These are phyloP conservation scores for Ornithoptera priamus DNA, from an alignment of 2,888 invertebrate genomes.

Conservation along the genomic window DNA sequence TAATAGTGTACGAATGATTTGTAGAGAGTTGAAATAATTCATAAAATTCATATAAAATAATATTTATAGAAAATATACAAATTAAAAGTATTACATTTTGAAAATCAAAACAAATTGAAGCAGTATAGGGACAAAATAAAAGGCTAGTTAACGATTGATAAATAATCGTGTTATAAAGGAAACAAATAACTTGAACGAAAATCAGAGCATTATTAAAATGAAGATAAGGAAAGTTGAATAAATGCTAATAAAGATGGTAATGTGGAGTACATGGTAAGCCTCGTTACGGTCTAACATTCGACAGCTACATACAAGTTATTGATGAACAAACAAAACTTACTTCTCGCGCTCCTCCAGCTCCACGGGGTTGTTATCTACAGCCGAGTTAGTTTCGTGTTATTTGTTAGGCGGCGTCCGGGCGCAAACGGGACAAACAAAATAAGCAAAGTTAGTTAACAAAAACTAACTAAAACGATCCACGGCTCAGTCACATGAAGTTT, in stretches of 20 bases:
- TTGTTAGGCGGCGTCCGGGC: constrained; percentile 74
- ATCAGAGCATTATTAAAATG: constrained; percentile 11
- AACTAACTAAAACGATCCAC: neutral
- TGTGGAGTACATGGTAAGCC: neutral
- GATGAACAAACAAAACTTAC: constrained; percentile 82
- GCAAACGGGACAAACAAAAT: constrained; percentile 66
- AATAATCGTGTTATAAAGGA: neutral
- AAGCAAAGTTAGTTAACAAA: constrained; percentile 36
- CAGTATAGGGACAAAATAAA: too few relatives aligned
- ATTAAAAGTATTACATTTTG: too few relatives aligned
- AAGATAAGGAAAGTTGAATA: constrained; percentile 1
- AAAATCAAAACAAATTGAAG: too few relatives aligned
- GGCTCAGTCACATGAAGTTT: neutral
- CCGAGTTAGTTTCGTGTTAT: constrained; percentile 59
- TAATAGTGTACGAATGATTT: too few relatives aligned
- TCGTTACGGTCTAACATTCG: constrained; percentile 21
- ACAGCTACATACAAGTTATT: constrained; percentile 17
- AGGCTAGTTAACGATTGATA: neutral
- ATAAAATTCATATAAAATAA: too few relatives aligned
- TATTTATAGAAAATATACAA: too few relatives aligned
- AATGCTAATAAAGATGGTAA: constrained; percentile 2
- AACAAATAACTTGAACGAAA: neutral
- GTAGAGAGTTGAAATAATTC: too few relatives aligned
- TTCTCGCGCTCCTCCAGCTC: constrained; percentile 92
- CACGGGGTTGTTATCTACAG: constrained; percentile 88